A percentile compares a stretch with the other conserved stretches of the same genome.
Conservation (phyloP, 2,113 vertebrate genomes). For the Albula goreensis region DNA sequence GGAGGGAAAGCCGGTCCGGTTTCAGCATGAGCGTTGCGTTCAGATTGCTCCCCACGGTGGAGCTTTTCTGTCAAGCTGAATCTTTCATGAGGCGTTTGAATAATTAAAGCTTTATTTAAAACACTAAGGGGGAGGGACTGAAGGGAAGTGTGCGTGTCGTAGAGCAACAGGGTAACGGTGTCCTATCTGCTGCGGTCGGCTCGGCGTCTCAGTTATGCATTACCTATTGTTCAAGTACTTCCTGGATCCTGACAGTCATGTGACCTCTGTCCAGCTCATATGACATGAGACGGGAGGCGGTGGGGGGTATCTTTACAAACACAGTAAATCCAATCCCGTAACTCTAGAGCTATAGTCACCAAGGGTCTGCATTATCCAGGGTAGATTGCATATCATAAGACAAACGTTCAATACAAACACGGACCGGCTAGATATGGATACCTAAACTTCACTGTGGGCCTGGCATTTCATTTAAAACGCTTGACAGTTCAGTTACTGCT, state of each 20-base stretch:
- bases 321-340: background rate
- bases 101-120: constrained; percentile 48
- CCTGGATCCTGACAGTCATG: constrained; percentile 8
- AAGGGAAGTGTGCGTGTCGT: background rate
- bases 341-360: background rate
- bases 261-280: constrained; percentile 9
- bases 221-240: constrained; percentile 7
- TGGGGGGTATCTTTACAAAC: background rate
- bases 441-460: background rate
- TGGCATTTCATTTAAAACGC: background rate
- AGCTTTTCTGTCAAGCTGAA: constrained; percentile 47
- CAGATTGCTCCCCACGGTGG: constrained; percentile 6
- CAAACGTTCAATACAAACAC: background rate
- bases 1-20: background rate
- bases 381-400: background rate
- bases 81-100: constrained; percentile 44
- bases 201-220: background rate
- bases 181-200: background rate
- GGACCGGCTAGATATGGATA: background rate
- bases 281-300: background rate
- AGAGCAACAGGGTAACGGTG: constrained; percentile 4
- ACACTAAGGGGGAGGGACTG: background rate
- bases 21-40: background rate
- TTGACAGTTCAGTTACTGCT: background rate
- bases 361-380: constrained; percentile 3